Evolutionary conservation across 2,888 invertebrate genomes (phyloP), one percentile per base, ranked within the genome.

Genomic region (Euzophera pinguis): DNA sequence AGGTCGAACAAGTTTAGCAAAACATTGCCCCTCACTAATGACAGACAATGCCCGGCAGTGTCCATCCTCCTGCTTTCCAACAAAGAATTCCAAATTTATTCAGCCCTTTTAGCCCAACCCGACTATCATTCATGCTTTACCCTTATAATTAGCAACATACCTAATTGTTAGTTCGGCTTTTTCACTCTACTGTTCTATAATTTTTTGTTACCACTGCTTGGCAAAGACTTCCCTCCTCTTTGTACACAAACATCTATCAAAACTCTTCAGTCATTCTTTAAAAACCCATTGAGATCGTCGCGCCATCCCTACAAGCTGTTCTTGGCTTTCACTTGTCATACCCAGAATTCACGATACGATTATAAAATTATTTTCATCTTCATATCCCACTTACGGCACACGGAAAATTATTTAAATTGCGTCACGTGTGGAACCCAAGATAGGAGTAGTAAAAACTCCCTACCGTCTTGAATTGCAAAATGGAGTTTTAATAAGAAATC

Each of bases 31-130:
- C 68, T 65, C 61, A 65, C 76, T 84, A 85, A 84, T 84, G 82
- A 81, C 79, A 81, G 76, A 69, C 72, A 65, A 63, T 65, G 62
- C 62, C 55, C 22, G 8, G 63, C 64, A 59, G 73, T 70, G 73
- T 70, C 71, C 70, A 67, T 72, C 69, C 70, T 62, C 61, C 56
- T 53, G 62, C 67, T 72, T 72, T 71, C 63, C 60, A 69, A 71
- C 69, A 75, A 81, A 84, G 83, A 84, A 86, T 78, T 70, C 75
- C 71, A 71, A 85, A 83, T 78, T 79, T 81, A 78, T 79, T 78
- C 75, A 73, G 75, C 76, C 82, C 77, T 81, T 80, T 75, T 69
- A 69, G 69, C 63, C 63, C 66, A 56, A 65, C 71, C 70, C 63
- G 67, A 56, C 58, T 71, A 68, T 69, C 68, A 71, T 73, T 75